These are phyloP conservation scores for Camelus bactrianus DNA, from an alignment of 2,113 vertebrate genomes.

Conservation along the genomic window DNA sequence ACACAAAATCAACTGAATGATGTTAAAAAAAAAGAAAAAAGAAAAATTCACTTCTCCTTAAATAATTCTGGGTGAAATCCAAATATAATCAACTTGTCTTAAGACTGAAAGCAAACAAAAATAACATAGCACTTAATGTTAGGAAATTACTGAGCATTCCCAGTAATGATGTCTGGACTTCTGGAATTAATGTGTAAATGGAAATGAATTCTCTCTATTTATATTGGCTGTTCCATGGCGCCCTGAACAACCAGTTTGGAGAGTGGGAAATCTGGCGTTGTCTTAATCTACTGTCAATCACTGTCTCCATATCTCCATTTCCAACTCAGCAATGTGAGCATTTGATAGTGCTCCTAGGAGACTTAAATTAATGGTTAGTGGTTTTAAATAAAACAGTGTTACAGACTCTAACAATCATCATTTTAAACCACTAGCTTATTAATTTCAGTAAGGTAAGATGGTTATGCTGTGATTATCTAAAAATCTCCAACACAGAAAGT, in stretches of 20 bases:
- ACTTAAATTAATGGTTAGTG: conserved; percentile 35
- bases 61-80: conserved; percentile 28
- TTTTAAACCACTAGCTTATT: conserved; percentile 13
- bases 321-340: not conserved
- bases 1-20: conserved; percentile 39
- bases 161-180: conserved; percentile 29
- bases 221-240: not conserved
- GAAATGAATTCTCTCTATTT: conserved; percentile 59
- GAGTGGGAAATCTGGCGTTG: conserved; percentile 2
- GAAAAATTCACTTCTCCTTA: conserved; percentile 19
- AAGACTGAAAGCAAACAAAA: conserved; percentile 64
- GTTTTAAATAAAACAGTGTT: conserved; percentile 50
- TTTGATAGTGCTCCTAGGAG: not conserved
- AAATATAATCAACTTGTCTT: conserved; percentile 50
- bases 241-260: conserved; percentile 38
- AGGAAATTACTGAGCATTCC: conserved; percentile 47
- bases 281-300: conserved; percentile 45
- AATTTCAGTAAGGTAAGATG: conserved; percentile 8
- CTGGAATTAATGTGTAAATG: conserved; percentile 26
- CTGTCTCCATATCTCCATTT: not conserved
- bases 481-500: not conserved
- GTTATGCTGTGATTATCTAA: conserved; percentile 23
- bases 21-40: not conserved
- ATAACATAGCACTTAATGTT: conserved; percentile 38
- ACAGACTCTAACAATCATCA: conserved; percentile 16